Conservation (phyloP, 2,888 invertebrate genomes). For the Coenonympha glycerion region DNA sequence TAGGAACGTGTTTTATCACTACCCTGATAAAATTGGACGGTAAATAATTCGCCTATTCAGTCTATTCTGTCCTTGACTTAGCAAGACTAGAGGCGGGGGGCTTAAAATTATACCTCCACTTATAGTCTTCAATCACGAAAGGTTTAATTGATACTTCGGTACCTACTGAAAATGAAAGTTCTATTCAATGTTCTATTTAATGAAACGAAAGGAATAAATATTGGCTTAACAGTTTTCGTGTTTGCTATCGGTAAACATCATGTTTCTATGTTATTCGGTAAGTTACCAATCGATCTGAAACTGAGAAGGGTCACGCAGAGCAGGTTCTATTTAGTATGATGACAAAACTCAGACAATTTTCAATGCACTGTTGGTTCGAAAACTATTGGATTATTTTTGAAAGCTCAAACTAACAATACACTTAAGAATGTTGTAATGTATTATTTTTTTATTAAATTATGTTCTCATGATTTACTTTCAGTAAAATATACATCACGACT, state of each 20-base stretch:
- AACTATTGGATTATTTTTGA: too few species aligned
- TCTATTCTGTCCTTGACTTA: conserved; percentile 44
- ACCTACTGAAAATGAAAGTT: conserved; percentile 6
- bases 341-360: neutral
- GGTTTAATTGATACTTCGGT: conserved; percentile 35
- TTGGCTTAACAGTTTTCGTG: conserved; percentile 10
- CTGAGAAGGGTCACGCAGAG: conserved; percentile 1
- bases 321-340: neutral
- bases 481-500: too few species aligned
- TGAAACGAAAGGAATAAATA: conserved; percentile 8
- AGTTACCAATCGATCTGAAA: neutral
- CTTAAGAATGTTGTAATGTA: too few species aligned
- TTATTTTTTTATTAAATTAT: too few species aligned
- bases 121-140: conserved; percentile 58
- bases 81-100: conserved; percentile 32
- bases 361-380: neutral
- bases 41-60: conserved; percentile 53
- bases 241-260: conserved; percentile 3
- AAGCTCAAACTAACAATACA: too few species aligned
- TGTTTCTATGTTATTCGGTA: conserved; percentile 3
- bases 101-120: conserved; percentile 33
- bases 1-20: conserved; percentile 55
- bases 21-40: conserved; percentile 44
- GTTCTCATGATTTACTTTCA: too few species aligned
- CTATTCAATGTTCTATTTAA: neutral